Percentiles rank a stretch among this genome's conserved stretches.
Conservation (phyloP, 2,888 invertebrate genomes). For the Rhopalosiphum nymphaeae region DNA sequence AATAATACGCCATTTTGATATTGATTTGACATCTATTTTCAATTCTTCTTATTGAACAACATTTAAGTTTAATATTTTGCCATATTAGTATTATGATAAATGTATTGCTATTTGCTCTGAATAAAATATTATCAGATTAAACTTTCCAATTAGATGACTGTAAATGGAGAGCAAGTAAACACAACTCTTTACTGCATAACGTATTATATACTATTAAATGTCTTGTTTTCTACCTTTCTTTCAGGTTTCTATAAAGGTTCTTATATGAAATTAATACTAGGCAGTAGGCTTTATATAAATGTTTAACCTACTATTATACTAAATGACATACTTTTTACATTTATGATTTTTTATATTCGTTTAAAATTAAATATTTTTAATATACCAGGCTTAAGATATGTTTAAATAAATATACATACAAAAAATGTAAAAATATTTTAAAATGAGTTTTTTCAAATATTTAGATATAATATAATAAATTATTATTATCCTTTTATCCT, state of each 20-base stretch:
- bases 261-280: not conserved
- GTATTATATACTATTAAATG: not conserved
- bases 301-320: not conserved
- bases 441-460: not conserved
- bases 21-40: not conserved
- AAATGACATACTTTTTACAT: slow-evolving; percentile 8
- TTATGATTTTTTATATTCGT: not conserved
- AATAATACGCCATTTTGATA: not conserved
- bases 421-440: not conserved
- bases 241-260: slow-evolving; percentile 32
- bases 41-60: not conserved
- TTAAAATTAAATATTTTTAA: not conserved
- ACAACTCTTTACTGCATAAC: not conserved
- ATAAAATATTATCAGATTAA: slow-evolving; percentile 1
- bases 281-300: not conserved
- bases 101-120: not conserved
- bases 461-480: not conserved
- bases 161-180: not conserved
- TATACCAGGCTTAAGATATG: not conserved
- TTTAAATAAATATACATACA: not conserved
- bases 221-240: not conserved
- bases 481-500: not conserved
- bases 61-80: not conserved
- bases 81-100: not conserved
- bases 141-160: slow-evolving; percentile 20